Evolutionary conservation across 2,113 vertebrate species (phyloP), one percentile per base, ranked within the genome.

Genomic region (Lucifuga dentata): DNA sequence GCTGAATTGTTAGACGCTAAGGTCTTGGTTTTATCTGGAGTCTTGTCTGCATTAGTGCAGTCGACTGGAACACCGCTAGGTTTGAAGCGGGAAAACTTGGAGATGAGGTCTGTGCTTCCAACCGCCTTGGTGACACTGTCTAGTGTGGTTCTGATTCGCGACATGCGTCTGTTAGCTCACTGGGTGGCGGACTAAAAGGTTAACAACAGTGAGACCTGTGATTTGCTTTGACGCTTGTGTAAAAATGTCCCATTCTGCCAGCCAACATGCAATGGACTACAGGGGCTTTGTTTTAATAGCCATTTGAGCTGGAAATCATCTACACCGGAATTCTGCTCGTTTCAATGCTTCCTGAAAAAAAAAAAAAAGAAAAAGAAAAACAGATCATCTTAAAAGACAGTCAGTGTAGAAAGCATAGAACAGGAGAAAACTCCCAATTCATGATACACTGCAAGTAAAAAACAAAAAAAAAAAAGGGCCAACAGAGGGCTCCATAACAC

Each of bases 41-140:
- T 19, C 12, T 86, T 81, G 49, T 76, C 83, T 2, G 35, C 73
- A 41, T 70, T 68, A 56, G 71, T 58, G 67, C 83, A 88, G 36
- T 83, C 86, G 8, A 55, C 76, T 20, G 79, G 33, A 36, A 60
- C 64, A 0, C 80, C 85, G 26, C 80, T 89, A 41, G 94, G 94
- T 65, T 94, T 97, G 20, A 96, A 58, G 16, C 94, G 94, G 76
- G 92, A 94, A 84, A 99, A 94, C 67, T 92, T 95, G 77, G 95
- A 93, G 78, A 98, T 85, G 81, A 97, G 83, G 65, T 98, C 95
- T 19, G 91, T 92, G 80, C 95, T 94, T 77, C 95, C 94, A 46
- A 99, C 92, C 48, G 94, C 97, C 89, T 97, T 98, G 74, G 95
- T 94, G 85, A 98, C 94, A 57, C 93, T 95, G 78, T 95, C 94